Evolutionary conservation across 2,797 vertebrate species (phyloP).

Genomic region (Heteromormyrus szaboi): DNA sequence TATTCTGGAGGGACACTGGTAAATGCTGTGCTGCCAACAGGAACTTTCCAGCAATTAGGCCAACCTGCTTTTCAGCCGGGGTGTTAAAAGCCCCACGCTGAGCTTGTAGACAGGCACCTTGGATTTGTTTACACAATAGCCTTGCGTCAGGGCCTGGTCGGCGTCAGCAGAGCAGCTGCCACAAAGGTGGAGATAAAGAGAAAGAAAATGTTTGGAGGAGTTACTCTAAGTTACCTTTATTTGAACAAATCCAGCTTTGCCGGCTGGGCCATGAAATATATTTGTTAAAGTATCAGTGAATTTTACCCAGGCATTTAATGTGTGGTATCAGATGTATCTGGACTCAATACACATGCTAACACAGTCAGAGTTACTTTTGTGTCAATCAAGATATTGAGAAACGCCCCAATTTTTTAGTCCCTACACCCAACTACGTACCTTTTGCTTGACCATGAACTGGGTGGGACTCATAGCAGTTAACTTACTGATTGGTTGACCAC

Average conservation of each 20-base stretch:
- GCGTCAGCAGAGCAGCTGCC: not conserved
- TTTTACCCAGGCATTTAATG: not conserved
- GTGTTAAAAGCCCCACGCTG: slow-evolving; percentile 18
- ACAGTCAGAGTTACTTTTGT: not conserved
- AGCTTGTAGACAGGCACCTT: slow-evolving; percentile 19
- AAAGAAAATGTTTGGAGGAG: not conserved
- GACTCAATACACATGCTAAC: not conserved
- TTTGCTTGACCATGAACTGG: not conserved
- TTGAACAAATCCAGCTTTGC: not conserved
- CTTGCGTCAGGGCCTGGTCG: not conserved
- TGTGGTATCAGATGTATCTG: not conserved
- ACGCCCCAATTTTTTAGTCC: not conserved
- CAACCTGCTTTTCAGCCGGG: slow-evolving; percentile 11
- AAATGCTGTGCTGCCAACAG: slow-evolving; percentile 18
- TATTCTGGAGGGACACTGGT: slow-evolving; percentile 24
- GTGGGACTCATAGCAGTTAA: not conserved
- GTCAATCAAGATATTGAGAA: not conserved
- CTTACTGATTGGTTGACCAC: not conserved
- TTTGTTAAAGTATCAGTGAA: not conserved
- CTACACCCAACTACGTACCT: not conserved
- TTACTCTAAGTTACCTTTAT: not conserved
- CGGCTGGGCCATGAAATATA: not conserved
- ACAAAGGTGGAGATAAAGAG: not conserved
- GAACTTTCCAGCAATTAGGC: slow-evolving; percentile 26
- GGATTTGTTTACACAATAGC: slow-evolving; percentile 20